These are phyloP conservation scores for Danaus melanippus DNA, from an alignment of 1,140 invertebrate species.

Conservation along the genomic window DNA sequence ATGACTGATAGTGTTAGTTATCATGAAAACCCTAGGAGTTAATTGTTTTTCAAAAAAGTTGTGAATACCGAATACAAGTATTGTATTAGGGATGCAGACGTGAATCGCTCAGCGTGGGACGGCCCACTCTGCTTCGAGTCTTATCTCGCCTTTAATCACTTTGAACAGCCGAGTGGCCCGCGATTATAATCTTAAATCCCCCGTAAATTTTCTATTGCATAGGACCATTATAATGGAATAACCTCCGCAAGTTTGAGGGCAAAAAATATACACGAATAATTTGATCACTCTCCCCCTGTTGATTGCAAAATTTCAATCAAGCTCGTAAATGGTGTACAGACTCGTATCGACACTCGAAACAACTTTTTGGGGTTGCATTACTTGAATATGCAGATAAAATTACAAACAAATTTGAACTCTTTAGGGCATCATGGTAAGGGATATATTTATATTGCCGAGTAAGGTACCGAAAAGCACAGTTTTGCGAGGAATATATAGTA, in stretches of 20 bases:
- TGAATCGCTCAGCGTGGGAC: constrained; percentile 44
- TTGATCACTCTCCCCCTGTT: constrained; percentile 64
- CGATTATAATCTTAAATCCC: constrained; percentile 67
- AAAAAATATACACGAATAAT: constrained; percentile 70
- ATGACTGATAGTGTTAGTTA: too few relatives aligned
- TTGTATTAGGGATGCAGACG: constrained; percentile 22
- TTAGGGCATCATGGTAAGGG: constrained; percentile 27
- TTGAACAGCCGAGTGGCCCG: constrained; percentile 64
- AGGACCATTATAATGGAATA: constrained; percentile 59
- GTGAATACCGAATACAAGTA: constrained; percentile 18
- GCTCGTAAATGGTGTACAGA: constrained; percentile 63
- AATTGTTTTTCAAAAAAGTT: too few relatives aligned
- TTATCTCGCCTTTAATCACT: constrained; percentile 63
- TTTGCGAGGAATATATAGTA: constrained; percentile 48
- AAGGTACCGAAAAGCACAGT: constrained; percentile 26
- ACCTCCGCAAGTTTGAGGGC: constrained; percentile 50
- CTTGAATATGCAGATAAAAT: constrained; percentile 25
- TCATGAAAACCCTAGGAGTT: too few relatives aligned
- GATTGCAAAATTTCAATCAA: constrained; percentile 72
- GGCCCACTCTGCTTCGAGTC: constrained; percentile 42
- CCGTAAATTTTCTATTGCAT: constrained; percentile 65
- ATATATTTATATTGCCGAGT: constrained; percentile 25
- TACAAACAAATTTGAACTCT: constrained; percentile 29
- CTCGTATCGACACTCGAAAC: constrained; percentile 60
- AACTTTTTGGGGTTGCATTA: constrained; percentile 60